Percentiles rank a stretch among this genome's conserved stretches.
Conservation (phyloP, 2,888 invertebrate species). For the Lepidochitona cinerea region DNA sequence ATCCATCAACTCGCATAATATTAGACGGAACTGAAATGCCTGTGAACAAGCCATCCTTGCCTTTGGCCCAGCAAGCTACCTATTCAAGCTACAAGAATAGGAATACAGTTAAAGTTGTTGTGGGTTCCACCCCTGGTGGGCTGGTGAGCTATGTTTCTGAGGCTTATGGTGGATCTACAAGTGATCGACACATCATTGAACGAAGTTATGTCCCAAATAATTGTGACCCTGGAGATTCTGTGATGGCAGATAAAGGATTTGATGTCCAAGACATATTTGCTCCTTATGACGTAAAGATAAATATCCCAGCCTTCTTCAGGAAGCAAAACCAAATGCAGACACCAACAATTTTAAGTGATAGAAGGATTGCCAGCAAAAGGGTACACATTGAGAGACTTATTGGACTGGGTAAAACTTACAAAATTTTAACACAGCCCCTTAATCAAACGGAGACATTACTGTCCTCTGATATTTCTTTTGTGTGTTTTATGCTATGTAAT, state of each 20-base stretch:
- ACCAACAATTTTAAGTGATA: slow-evolving; percentile 2
- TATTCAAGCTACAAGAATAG: slow-evolving; percentile 38
- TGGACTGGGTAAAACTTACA: slow-evolving; percentile 31
- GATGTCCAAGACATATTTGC: slow-evolving; percentile 15
- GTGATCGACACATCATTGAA: slow-evolving; percentile 12
- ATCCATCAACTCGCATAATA: slow-evolving; percentile 37
- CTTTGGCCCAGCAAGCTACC: slow-evolving; percentile 30
- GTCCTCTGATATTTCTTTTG: slow-evolving; percentile 25
- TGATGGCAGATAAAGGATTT: slow-evolving; percentile 23
- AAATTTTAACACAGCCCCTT: slow-evolving; percentile 22
- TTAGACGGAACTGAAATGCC: slow-evolving; percentile 45
- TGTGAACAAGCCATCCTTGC: slow-evolving; percentile 29
- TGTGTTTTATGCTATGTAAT: slow-evolving; percentile 35
- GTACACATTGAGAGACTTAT: slow-evolving; percentile 11
- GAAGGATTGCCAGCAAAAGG: slow-evolving; percentile 17
- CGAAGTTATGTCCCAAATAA: no score
- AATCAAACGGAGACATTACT: slow-evolving; percentile 26
- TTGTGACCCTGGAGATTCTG: slow-evolving; percentile 21
- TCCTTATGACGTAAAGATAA: slow-evolving; percentile 3
- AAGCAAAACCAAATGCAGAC: slow-evolving; percentile 7
- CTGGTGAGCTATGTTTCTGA: slow-evolving; percentile 16
- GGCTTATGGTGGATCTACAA: slow-evolving; percentile 26
- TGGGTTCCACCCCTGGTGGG: slow-evolving; percentile 22
- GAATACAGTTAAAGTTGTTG: slow-evolving; percentile 28
- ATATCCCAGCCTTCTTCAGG: slow-evolving; percentile 15